Evolutionary conservation across 2,797 vertebrate species (phyloP).

Genomic region (Bucorvus abyssinicus): DNA sequence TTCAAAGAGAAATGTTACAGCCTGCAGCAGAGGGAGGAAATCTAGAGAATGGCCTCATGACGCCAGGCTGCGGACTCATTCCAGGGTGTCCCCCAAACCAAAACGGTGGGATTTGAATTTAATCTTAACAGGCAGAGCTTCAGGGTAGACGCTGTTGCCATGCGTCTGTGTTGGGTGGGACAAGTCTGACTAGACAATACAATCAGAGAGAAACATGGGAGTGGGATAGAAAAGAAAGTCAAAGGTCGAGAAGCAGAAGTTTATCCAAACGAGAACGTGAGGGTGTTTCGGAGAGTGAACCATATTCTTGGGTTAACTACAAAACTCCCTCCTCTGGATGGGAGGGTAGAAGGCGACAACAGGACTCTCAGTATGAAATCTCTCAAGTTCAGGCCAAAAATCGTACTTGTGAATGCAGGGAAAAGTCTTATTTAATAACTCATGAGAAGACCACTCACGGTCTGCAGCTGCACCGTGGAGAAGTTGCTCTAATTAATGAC

Average conservation of each 20-base stretch:
- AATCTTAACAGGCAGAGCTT: not conserved
- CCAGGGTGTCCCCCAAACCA: not conserved
- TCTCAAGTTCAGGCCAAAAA: not conserved
- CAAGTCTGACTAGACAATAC: not conserved
- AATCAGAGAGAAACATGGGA: not conserved
- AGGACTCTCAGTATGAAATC: not conserved
- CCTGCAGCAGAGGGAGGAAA: not conserved
- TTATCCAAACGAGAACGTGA: not conserved
- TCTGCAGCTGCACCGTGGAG: not conserved
- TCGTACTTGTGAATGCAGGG: not conserved
- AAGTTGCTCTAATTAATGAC: conserved; percentile 40
- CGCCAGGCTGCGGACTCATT: not conserved
- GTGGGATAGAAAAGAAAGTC: not conserved
- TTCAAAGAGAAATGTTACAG: not conserved
- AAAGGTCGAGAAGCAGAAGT: not conserved
- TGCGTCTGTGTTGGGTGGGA: not conserved
- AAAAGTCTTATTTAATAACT: not conserved
- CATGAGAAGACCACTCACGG: not conserved
- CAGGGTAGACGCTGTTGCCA: not conserved
- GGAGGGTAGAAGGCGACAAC: not conserved
- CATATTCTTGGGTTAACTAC: not conserved
- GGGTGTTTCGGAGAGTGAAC: not conserved
- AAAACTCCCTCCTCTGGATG: not conserved
- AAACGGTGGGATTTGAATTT: not conserved
- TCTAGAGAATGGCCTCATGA: not conserved